Evolutionary conservation across 2,113 vertebrate genomes (phyloP).

Genomic region (Phycodurus eques): DNA sequence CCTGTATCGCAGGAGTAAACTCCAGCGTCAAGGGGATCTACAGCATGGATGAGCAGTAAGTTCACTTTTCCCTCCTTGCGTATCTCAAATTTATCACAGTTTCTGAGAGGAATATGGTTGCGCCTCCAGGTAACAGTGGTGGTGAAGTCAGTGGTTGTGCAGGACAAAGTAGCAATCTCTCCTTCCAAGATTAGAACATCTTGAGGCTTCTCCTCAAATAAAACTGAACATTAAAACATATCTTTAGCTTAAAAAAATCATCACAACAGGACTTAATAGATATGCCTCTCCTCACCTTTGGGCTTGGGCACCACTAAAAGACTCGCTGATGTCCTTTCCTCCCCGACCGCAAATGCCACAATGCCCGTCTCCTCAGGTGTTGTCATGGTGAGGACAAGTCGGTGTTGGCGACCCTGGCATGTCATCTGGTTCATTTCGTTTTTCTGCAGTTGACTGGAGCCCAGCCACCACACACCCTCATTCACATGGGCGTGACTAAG

Average conservation of each 20-base stretch:
- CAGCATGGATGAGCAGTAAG: conserved; percentile 75
- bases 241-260: conserved; percentile 1
- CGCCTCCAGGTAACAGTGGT: conserved; percentile 79
- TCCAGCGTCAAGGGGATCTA: conserved; percentile 80
- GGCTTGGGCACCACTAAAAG: conserved; percentile 77
- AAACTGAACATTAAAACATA: conserved; percentile 48
- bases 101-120: conserved; percentile 72
- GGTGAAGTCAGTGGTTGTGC: conserved; percentile 70
- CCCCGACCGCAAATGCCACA: conserved; percentile 69
- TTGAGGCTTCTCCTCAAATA: conserved; percentile 66
- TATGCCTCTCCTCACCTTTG: conserved; percentile 67
- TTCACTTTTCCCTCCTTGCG: conserved; percentile 68
- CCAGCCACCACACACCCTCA: conserved; percentile 85
- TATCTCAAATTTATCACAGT: conserved; percentile 80
- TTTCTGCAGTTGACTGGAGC: conserved; percentile 79
- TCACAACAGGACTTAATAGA: background rate
- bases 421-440: conserved; percentile 90
- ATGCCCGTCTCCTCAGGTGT: conserved; percentile 85
- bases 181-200: conserved; percentile 64
- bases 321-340: conserved; percentile 65
- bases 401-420: conserved; percentile 81
- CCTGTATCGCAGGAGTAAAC: conserved; percentile 82
- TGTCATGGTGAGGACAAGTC: conserved; percentile 88
- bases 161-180: conserved; percentile 75
- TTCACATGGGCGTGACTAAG: conserved; percentile 80